phyloP scores from a whole-genome alignment of 1,140 invertebrate genomes.

The Heliothis virescens region DNA sequence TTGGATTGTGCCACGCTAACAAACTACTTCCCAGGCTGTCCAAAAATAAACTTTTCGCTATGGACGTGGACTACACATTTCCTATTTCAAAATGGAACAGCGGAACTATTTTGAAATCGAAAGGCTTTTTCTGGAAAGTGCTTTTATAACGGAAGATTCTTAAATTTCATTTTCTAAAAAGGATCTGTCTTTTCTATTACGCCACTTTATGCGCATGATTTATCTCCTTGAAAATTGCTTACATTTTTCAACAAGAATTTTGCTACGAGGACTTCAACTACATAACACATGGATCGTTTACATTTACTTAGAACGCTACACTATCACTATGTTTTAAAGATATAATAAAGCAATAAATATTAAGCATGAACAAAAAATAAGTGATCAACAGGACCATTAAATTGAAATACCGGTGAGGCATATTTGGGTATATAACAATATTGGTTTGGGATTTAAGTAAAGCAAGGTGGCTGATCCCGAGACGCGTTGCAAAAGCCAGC shows the following conservation, averaged over 20 bases:
- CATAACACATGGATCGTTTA: conserved; percentile 9
- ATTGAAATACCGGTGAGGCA: neutral
- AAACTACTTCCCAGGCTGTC: conserved; percentile 28
- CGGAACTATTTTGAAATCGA: conserved; percentile 7
- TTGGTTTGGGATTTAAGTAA: conserved; percentile 33
- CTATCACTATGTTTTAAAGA: neutral
- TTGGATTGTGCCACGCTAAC: conserved; percentile 7
- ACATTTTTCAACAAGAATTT: conserved; percentile 39
- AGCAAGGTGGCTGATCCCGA: conserved; percentile 40
- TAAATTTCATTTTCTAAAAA: conserved; percentile 31
- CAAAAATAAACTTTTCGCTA: conserved; percentile 25
- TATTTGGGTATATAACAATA: conserved; percentile 30
- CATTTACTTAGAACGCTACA: conserved; percentile 7
- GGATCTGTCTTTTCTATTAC: conserved; percentile 40
- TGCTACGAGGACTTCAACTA: conserved; percentile 17
- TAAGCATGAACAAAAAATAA: conserved; percentile 7
- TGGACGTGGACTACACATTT: conserved; percentile 9
- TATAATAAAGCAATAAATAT: neutral
- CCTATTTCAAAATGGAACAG: conserved; percentile 11
- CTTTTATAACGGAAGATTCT: conserved; percentile 12
- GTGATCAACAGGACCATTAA: neutral
- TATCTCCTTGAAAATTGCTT: conserved; percentile 37
- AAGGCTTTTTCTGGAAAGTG: conserved; percentile 11
- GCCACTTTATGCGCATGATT: conserved; percentile 36
- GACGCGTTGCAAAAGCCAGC: conserved; percentile 43